These are phyloP conservation scores for Formica exsecta DNA, from an alignment of 1,140 invertebrate genomes.

Conservation along the genomic window DNA sequence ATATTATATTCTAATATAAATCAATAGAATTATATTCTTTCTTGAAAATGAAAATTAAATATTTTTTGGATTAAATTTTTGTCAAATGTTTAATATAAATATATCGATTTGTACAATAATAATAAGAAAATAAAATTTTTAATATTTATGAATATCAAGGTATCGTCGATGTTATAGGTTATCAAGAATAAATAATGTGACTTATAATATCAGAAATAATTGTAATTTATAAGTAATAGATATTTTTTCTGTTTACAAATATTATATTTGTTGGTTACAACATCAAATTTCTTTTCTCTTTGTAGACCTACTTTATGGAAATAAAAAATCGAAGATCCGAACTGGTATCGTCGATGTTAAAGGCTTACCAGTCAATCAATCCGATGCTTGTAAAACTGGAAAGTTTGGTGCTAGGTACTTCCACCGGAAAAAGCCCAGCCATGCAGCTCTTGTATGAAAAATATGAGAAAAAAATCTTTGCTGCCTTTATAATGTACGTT, in stretches of 20 bases:
- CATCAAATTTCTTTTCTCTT: slow-evolving; percentile 45
- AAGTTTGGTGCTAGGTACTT: slow-evolving; percentile 90
- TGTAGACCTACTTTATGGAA: slow-evolving; percentile 89
- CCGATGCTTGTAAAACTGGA: slow-evolving; percentile 94
- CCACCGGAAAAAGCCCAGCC: slow-evolving; percentile 88
- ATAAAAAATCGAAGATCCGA: slow-evolving; percentile 90
- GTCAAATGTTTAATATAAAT: neutral
- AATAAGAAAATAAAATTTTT: neutral
- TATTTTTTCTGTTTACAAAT: slow-evolving; percentile 4
- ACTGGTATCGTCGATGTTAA: slow-evolving; percentile 89
- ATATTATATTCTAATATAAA: neutral
- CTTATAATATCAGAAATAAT: neutral
- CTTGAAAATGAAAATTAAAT: neutral
- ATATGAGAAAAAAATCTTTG: slow-evolving; percentile 91
- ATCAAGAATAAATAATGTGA: neutral
- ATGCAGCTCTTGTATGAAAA: slow-evolving; percentile 90
- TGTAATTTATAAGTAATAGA: slow-evolving; percentile 20
- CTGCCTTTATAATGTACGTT: slow-evolving; percentile 86
- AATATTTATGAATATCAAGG: no score
- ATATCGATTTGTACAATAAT: neutral
- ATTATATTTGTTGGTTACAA: neutral
- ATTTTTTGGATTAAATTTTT: neutral
- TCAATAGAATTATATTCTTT: slow-evolving; percentile 31
- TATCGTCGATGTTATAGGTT: no score
- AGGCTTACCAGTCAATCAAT: slow-evolving; percentile 91